These are phyloP conservation scores for Smithornis capensis DNA, from an alignment of 2,113 vertebrate species.

Conservation along the genomic window DNA sequence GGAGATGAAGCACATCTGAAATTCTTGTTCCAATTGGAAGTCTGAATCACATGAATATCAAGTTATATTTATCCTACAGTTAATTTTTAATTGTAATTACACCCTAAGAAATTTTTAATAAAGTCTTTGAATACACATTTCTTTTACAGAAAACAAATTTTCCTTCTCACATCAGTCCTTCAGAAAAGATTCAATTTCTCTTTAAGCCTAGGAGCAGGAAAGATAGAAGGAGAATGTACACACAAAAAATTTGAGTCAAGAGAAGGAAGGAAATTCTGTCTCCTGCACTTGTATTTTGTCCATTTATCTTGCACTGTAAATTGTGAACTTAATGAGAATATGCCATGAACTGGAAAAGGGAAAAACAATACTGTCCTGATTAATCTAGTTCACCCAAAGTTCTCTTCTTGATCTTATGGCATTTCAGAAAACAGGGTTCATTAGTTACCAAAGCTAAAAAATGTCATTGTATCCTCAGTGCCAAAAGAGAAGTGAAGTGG, in stretches of 20 bases:
- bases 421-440: slow-evolving; percentile 36
- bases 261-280: neutral
- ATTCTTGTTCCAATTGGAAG: neutral
- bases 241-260: neutral
- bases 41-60: neutral
- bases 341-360: slow-evolving; percentile 39
- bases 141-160: neutral
- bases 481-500: neutral
- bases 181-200: neutral
- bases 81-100: neutral
- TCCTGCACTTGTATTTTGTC: neutral
- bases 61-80: neutral
- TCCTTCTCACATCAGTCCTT: neutral
- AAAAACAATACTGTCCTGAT: slow-evolving; percentile 21
- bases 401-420: slow-evolving; percentile 34
- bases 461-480: neutral
- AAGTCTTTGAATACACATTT: neutral
- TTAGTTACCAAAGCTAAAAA: slow-evolving; percentile 30
- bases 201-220: neutral
- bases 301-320: slow-evolving; percentile 35
- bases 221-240: neutral
- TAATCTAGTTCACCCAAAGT: slow-evolving; percentile 6
- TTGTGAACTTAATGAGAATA: slow-evolving; percentile 36
- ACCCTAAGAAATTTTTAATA: neutral
- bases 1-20: neutral